Conservation (phyloP, 2,113 vertebrate genomes). For the Hippolais icterina region DNA sequence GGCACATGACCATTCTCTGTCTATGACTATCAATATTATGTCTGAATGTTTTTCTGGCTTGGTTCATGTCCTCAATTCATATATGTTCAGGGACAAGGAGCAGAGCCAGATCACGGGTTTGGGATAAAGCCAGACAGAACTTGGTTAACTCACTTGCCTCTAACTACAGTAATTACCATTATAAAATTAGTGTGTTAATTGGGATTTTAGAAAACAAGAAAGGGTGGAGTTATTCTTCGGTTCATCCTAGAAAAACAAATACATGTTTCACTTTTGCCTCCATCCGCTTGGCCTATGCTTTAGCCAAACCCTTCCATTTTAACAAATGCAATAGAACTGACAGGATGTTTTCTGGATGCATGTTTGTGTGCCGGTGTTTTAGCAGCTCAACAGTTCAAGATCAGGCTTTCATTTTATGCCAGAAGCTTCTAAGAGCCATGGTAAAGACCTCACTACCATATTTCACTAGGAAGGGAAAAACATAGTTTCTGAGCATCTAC, state of each 20-base stretch:
- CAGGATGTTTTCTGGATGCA: not conserved
- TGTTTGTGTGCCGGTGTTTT: not conserved
- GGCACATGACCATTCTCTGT: not conserved
- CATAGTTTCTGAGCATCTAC: not conserved
- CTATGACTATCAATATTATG: not conserved
- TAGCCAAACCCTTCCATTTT: not conserved
- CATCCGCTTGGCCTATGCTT: not conserved
- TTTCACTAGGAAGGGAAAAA: not conserved
- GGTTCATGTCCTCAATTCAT: not conserved
- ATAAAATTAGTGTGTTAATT: not conserved
- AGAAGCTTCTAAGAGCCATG: not conserved
- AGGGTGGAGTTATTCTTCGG: not conserved
- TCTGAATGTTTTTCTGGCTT: not conserved
- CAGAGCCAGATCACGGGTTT: not conserved
- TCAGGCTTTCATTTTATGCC: not conserved
- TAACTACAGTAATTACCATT: not conserved
- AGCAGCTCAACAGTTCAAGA: not conserved
- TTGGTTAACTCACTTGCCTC: not conserved
- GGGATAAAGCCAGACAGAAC: not conserved
- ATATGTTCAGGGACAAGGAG: not conserved
- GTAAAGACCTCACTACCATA: not conserved
- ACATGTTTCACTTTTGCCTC: not conserved
- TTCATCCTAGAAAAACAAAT: not conserved
- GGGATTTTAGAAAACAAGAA: not conserved
- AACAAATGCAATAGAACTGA: not conserved